Base-by-base conservation (phyloP, 2,797 vertebrate genomes). In the Squalus acanthias region DNA sequence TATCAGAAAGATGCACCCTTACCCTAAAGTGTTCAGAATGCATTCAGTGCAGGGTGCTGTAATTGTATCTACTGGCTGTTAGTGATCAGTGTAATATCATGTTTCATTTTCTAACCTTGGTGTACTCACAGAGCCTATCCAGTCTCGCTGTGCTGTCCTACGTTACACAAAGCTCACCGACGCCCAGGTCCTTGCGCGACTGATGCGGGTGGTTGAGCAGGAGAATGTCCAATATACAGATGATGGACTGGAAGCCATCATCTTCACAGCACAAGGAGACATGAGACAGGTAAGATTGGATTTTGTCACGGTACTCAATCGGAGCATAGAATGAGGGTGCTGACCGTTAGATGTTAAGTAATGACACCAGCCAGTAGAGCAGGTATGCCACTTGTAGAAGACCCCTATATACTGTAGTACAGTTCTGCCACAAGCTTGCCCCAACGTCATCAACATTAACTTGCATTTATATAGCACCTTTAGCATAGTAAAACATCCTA, bases 211-310 rank as follows among this genome's bases (percentile, higher is more conserved):
- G 92, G 98, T 99, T 1, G 98, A 99, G 97, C 97, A 98, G 97
- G 99, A 99, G 97, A 97, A 96, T 0, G 98, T 99, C 26, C 96
- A 97, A 0, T 98, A 98, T 96, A 98, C 99, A 0, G 98, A 99
- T 0, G 99, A 99, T 9, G 99, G 99, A 69, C 98, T 99, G 96
- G 99, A 99, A 97, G 99, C 99, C 72, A 97, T 99, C 96, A 99
- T 99, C 97, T 99, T 99, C 98, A 99, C 99, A 0, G 99, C 99
- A 0, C 99, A 99, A 97, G 99, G 99, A 50, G 99, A 99, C 97
- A 99, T 99, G 99, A 98, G 99, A 98, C 99, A 99, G 99, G 99
- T 99, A 97, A 96, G 96, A 96, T 39, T 24, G 8, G 2, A 10
- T 67, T 69, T 46, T 12, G n/a, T 22, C 22, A 39, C 10, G 50